These are phyloP conservation scores for Amphipyra tragopoginis DNA, from an alignment of 2,888 invertebrate genomes.

Conservation along the genomic window DNA sequence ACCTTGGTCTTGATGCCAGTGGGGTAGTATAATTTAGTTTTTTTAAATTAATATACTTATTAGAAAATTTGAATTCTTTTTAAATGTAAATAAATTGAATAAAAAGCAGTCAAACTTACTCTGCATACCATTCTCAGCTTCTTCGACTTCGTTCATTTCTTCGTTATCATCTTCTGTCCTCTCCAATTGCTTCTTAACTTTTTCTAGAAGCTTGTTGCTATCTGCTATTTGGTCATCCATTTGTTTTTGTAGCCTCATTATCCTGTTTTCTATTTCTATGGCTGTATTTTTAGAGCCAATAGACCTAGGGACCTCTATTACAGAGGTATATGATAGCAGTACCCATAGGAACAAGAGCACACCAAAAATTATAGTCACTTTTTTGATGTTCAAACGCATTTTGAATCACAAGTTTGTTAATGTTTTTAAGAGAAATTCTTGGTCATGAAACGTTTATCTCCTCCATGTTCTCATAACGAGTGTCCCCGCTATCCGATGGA, in stretches of 20 bases:
- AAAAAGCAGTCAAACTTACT: conserved; percentile 58
- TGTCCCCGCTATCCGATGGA: conserved; percentile 34
- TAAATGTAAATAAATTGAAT: not conserved
- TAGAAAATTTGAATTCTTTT: no score
- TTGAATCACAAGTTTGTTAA: conserved; percentile 45
- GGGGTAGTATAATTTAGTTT: no score
- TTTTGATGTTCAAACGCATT: conserved; percentile 83
- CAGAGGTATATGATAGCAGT: conserved; percentile 72
- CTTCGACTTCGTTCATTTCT: conserved; percentile 42
- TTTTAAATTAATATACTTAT: no score
- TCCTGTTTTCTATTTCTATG: conserved; percentile 68
- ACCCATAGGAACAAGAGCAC: conserved; percentile 74
- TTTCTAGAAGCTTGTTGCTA: conserved; percentile 71
- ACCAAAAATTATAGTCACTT: conserved; percentile 67
- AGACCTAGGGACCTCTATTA: conserved; percentile 67
- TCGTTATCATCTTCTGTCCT: conserved; percentile 51
- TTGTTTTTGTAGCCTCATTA: conserved; percentile 69
- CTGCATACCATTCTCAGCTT: conserved; percentile 33
- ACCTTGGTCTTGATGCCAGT: no score
- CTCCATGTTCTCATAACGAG: conserved; percentile 41
- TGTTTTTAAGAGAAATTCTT: conserved; percentile 32
- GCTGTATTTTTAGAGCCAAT: conserved; percentile 50
- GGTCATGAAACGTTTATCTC: conserved; percentile 35
- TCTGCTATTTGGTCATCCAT: conserved; percentile 73
- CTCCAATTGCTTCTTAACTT: conserved; percentile 70